Percentiles rank a stretch among this genome's conserved stretches.
Conservation (phyloP, 2,797 vertebrate species). For the Sarcophilus harrisii region DNA sequence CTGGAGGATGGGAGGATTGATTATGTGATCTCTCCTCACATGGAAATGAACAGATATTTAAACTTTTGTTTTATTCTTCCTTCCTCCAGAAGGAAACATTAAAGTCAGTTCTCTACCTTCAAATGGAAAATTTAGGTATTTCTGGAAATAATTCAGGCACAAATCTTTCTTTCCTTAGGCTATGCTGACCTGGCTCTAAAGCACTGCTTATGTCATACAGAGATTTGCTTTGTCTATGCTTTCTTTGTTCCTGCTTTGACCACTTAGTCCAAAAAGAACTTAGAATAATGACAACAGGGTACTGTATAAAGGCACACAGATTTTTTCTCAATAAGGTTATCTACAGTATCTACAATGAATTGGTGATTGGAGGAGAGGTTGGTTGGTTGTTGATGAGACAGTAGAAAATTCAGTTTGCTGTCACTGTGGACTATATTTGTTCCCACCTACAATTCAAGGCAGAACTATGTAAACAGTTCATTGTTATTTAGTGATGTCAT, state of each 20-base stretch:
- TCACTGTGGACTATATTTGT: not conserved
- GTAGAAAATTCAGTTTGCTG: not conserved
- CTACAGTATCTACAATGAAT: not conserved
- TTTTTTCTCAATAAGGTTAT: not conserved
- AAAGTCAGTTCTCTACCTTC: not conserved
- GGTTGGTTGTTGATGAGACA: not conserved
- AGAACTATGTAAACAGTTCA: not conserved
- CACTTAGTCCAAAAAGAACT: not conserved
- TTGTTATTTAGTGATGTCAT: not conserved
- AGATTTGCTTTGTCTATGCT: not conserved
- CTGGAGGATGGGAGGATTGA: not conserved
- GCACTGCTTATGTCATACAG: not conserved
- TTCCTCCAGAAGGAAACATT: not conserved
- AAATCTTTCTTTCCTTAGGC: not conserved
- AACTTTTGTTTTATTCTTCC: not conserved
- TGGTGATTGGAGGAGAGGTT: not conserved
- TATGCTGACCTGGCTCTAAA: not conserved
- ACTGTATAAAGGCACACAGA: not conserved
- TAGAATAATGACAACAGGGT: slow-evolving; percentile 35
- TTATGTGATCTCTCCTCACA: not conserved
- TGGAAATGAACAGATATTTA: not conserved
- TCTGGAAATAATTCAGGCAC: not conserved
- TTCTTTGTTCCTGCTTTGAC: not conserved
- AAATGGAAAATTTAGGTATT: not conserved
- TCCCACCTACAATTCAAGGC: not conserved